Base-by-base conservation (phyloP, 2,113 vertebrate species). In the Nanorana parkeri region DNA sequence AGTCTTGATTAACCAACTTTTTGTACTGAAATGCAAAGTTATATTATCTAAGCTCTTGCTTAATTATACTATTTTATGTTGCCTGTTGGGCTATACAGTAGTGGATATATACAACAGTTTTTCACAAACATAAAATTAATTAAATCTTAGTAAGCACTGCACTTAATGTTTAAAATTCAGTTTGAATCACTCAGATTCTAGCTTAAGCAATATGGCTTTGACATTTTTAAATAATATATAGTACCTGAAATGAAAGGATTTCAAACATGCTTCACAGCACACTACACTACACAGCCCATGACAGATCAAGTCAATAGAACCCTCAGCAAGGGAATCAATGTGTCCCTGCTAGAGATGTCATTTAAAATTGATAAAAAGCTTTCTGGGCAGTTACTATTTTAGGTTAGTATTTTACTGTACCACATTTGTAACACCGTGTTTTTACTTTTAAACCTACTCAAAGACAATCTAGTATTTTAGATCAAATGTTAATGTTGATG, bases 211-310 rank as follows among this genome's bases (percentile, higher is more conserved):
- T 87, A 86, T 41, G 73, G 20, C 1, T 60, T 86, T 93, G 91
- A 89, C 90, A 94, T 93, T 93, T 94, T 91, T 90, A 89, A 93
- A 93, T 92, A 92, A 92, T 92, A 86, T 83, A 91, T 91, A 4
- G 55, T 85, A 85, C 75, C 82, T 87, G 83, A 90, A 87, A 91
- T 87, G 84, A 92, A 89, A 84, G 29, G 17, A 74, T 88, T 92
- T 92, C 85, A 90, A 87, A 89, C 74, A 87, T 78, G 78, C 47
- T 83, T 80, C 80, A 81, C 11, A 77, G 63, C 84, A 80, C 60
- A 78, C 28, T 63, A 80, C n/a, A 68, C 83, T 76, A 67, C 88
- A 26, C n/a, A 86, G 86, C 32, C 83, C 85, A 71, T 32, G 80
- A 68, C 76, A 87, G 84, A 85, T 81, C 65, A 58, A 89, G 85